Conservation (phyloP, 37 sponge, comb jelly and placozoan genomes). For the Diacarnus erythraeanus region DNA sequence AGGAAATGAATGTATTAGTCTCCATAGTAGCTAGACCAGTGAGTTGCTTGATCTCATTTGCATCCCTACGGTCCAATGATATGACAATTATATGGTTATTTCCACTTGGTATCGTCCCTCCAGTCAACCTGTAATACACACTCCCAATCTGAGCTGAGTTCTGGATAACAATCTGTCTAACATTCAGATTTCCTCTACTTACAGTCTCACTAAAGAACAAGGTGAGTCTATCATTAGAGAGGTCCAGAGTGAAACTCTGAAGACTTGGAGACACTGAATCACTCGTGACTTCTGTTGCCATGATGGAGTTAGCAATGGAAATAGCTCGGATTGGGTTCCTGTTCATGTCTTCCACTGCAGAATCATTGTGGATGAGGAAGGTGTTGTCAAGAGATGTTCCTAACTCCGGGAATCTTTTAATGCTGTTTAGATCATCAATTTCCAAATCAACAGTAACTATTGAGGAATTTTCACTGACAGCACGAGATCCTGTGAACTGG, state of each 20-base stretch:
- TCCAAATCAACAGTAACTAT: conserved; percentile 49
- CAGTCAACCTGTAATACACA: conserved; percentile 43
- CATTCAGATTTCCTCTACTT: conserved; percentile 34
- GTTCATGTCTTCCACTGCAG: conserved; percentile 79
- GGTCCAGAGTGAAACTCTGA: conserved; percentile 51
- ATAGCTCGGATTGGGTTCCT: conserved; percentile 40
- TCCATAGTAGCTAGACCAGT: conserved; percentile 45
- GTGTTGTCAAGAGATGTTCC: conserved; percentile 70
- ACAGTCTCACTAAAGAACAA: conserved; percentile 85
- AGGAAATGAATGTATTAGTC: conserved; percentile 57
- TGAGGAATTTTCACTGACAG: conserved; percentile 31
- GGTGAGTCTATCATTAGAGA: conserved; percentile 54
- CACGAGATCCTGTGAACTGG: conserved; percentile 42
- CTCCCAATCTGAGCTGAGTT: conserved; percentile 11
- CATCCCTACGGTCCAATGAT: conserved; percentile 55
- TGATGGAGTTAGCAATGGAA: conserved; percentile 23
- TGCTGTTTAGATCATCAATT: conserved; percentile 67
- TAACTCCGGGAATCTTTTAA: conserved; percentile 60
- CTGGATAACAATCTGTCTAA: conserved; percentile 59
- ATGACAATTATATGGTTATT: conserved; percentile 66
- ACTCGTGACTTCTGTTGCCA: conserved; percentile 34
- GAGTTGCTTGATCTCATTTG: conserved; percentile 75
- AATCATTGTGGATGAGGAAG: conserved; percentile 42
- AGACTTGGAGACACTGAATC: conserved; percentile 67
- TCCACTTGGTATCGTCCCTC: conserved; percentile 48